A percentile compares a stretch with the other conserved stretches of the same genome.
Conservation (phyloP, 1,140 invertebrate species). For the Hylaeus anthracinus region DNA sequence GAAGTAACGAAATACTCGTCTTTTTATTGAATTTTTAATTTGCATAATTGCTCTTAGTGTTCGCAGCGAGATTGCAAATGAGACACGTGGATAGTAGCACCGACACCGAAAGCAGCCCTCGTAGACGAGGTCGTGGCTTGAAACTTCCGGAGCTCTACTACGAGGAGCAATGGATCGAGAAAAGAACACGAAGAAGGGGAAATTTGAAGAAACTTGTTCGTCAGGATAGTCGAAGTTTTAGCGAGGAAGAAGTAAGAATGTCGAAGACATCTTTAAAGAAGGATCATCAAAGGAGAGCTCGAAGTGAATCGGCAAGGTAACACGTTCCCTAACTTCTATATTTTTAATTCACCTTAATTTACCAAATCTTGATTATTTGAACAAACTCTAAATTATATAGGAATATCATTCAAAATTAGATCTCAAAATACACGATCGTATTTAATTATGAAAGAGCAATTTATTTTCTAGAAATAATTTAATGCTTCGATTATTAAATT, state of each 20-base stretch:
- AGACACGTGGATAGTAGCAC: conserved; percentile 68
- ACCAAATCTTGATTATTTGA: too few relatives aligned
- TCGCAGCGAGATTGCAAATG: conserved; percentile 71
- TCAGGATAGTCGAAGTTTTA: conserved; percentile 75
- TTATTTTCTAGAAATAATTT: too few relatives aligned
- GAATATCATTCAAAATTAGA: too few relatives aligned
- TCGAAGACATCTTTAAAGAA: conserved; percentile 70
- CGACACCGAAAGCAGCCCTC: conserved; percentile 67
- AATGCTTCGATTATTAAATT: too few relatives aligned
- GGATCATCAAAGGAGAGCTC: conserved; percentile 70
- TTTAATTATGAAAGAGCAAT: too few relatives aligned
- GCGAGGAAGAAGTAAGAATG: conserved; percentile 76
- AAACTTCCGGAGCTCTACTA: conserved; percentile 72
- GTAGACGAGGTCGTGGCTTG: conserved; percentile 33
- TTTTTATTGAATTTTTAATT: conserved; percentile 29
- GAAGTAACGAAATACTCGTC: not conserved
- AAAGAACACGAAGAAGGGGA: conserved; percentile 69
- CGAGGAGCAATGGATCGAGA: conserved; percentile 76
- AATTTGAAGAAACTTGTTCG: conserved; percentile 68
- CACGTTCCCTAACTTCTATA: not conserved
- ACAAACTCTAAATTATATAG: too few relatives aligned
- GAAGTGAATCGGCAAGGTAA: conserved; percentile 76
- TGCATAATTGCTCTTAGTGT: conserved; percentile 61
- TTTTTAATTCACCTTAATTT: not conserved
- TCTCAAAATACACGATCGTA: too few relatives aligned